Conservation (phyloP, 2,888 invertebrate genomes). For the Dermolepida albohirtum region DNA sequence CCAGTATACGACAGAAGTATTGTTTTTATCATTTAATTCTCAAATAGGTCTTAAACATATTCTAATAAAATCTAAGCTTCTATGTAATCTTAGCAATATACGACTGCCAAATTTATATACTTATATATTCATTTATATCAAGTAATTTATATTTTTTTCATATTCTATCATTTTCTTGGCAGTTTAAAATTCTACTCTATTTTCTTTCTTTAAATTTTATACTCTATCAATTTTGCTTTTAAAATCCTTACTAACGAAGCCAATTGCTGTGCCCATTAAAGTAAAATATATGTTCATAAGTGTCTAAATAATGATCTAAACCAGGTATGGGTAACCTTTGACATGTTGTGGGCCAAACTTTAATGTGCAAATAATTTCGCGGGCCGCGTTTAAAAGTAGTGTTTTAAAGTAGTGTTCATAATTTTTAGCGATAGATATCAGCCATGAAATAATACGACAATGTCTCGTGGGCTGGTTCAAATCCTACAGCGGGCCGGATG, state of each 20-base stretch:
- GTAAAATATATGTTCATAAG: constrained; percentile 90
- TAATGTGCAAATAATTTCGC: too few relatives aligned
- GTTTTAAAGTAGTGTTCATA: too few relatives aligned
- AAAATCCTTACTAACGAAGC: constrained; percentile 92
- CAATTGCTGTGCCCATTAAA: constrained; percentile 89
- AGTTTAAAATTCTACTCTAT: constrained; percentile 73
- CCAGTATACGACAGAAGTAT: constrained; percentile 81
- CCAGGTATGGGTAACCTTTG: too few relatives aligned
- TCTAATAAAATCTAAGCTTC: constrained; percentile 92
- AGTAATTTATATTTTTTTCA: constrained; percentile 79
- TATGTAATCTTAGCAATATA: constrained; percentile 88
- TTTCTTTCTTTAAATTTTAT: constrained; percentile 70
- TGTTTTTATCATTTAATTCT: constrained; percentile 74
- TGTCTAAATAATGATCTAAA: constrained; percentile 81
- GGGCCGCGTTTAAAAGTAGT: too few relatives aligned
- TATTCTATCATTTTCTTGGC: constrained; percentile 87
- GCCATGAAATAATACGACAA: too few relatives aligned
- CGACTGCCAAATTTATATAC: constrained; percentile 92
- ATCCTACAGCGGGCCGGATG: too few relatives aligned
- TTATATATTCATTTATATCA: constrained; percentile 75
- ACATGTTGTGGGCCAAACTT: too few relatives aligned
- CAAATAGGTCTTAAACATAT: constrained; percentile 82
- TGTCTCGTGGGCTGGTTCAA: too few relatives aligned
- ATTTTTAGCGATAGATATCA: too few relatives aligned
- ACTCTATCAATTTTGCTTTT: constrained; percentile 87